Evolutionary conservation across 64 coral and sea anemone genomes (phyloP).

Genomic region (Stichodactyla mertensii): DNA sequence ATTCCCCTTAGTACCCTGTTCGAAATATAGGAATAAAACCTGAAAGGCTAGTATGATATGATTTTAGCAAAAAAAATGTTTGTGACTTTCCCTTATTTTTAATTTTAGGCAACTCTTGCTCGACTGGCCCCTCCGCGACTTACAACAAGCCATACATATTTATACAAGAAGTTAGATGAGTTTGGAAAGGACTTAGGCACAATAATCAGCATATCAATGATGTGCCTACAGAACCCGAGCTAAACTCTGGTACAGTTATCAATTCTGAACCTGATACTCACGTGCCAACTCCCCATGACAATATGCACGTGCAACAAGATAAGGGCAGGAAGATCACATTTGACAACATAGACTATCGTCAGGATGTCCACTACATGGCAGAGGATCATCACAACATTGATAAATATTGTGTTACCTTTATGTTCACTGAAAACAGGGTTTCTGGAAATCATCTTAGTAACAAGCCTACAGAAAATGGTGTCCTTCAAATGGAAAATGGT

Average conservation of each 20-base stretch:
- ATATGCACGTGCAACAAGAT: background rate
- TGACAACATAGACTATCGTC: background rate
- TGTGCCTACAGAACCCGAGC: too few species aligned
- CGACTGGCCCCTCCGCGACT: too few species aligned
- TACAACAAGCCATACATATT: too few species aligned
- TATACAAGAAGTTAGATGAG: too few species aligned
- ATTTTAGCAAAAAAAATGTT: too few species aligned
- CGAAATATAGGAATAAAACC: too few species aligned
- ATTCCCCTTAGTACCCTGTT: too few species aligned
- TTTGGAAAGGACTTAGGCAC: too few species aligned
- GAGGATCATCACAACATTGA: constrained; percentile 54
- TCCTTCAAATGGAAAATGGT: constrained; percentile 47
- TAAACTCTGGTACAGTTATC: background rate
- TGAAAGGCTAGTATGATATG: too few species aligned
- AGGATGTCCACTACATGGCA: constrained; percentile 42
- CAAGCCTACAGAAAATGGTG: constrained; percentile 20
- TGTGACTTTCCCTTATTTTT: too few species aligned
- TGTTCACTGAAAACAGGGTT: constrained; percentile 51
- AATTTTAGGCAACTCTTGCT: too few species aligned
- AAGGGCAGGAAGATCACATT: background rate
- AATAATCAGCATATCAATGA: too few species aligned
- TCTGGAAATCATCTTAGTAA: constrained; percentile 34
- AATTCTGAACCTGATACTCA: background rate
- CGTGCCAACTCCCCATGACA: background rate
- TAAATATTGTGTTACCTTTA: constrained; percentile 48